A percentile compares a stretch with the other conserved stretches of the same genome.
Evolutionary conservation across 1,140 invertebrate genomes (phyloP).

Genomic region (Polypedilum vanderplanki): DNA sequence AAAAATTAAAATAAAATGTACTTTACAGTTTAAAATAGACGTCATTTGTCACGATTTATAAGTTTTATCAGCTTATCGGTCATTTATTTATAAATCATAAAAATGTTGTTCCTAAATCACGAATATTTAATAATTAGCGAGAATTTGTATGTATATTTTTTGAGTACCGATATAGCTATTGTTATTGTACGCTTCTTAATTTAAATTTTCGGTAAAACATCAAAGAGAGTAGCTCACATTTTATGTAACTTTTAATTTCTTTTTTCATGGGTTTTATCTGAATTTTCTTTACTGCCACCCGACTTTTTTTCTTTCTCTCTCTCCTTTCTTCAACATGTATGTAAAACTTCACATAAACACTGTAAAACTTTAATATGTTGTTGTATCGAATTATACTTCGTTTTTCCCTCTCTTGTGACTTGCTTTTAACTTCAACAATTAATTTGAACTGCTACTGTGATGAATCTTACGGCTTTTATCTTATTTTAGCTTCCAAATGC

Average conservation of each 20-base stretch:
- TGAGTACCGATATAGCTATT: not conserved
- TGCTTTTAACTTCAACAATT: not conserved
- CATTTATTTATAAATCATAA: not conserved
- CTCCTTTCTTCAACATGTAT: not conserved
- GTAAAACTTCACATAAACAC: slow-evolving; percentile 25
- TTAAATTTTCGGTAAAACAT: slow-evolving; percentile 28
- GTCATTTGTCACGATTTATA: slow-evolving; percentile 7
- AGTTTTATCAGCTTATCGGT: not conserved
- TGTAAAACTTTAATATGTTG: not conserved
- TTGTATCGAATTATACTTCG: slow-evolving; percentile 6
- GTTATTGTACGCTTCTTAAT: not conserved
- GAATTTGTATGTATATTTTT: not conserved
- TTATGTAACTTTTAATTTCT: slow-evolving; percentile 28
- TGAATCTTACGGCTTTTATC: slow-evolving; percentile 17
- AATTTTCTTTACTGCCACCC: slow-evolving; percentile 21
- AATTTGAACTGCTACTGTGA: slow-evolving; percentile 18
- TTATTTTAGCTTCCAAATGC: slow-evolving; percentile 8
- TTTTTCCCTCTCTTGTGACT: not conserved
- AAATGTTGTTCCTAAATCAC: not conserved
- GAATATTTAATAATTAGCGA: not conserved
- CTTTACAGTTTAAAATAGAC: not conserved
- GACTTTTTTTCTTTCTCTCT: not conserved
- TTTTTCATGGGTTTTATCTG: slow-evolving; percentile 18
- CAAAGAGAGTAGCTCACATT: not conserved
- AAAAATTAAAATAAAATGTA: too few species aligned